Percentiles rank a stretch among this genome's conserved stretches.
phyloP scores from a whole-genome alignment of 2,797 vertebrate genomes.

The Melanotaenia pygmaea region DNA sequence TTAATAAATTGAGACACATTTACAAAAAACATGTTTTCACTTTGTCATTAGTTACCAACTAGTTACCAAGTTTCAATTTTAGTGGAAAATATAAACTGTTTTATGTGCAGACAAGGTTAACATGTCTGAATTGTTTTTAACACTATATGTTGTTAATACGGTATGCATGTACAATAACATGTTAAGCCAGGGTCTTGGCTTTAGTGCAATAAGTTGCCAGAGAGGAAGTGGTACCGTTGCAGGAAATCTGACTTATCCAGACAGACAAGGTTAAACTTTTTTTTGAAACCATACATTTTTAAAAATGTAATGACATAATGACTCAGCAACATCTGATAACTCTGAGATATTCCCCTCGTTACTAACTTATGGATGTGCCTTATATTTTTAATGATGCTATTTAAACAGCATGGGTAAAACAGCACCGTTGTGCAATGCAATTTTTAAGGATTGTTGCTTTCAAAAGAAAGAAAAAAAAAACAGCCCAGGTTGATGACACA shows the following conservation, averaged over 20 bases:
- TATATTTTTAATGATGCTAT: conserved; percentile 3
- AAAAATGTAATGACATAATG: background rate
- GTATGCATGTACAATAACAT: background rate
- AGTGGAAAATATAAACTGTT: background rate
- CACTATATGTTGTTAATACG: background rate
- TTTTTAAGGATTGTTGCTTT: background rate
- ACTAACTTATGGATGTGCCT: conserved; percentile 12
- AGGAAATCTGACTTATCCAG: background rate
- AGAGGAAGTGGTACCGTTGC: background rate
- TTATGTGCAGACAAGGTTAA: background rate
- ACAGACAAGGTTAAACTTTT: background rate
- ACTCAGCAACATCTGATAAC: background rate
- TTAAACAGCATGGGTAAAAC: background rate
- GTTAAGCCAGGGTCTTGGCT: background rate
- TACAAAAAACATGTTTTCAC: background rate
- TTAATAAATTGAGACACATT: too few species aligned
- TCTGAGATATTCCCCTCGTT: background rate
- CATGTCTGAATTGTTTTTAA: background rate
- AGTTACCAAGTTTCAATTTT: background rate
- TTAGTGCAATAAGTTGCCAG: background rate
- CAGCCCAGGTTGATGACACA: background rate
- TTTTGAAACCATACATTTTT: background rate
- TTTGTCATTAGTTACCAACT: background rate
- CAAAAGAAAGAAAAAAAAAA: background rate
- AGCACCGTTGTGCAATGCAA: conserved; percentile 15